Conservation (phyloP, 2,888 invertebrate species). For the Periphyllus acericola region DNA sequence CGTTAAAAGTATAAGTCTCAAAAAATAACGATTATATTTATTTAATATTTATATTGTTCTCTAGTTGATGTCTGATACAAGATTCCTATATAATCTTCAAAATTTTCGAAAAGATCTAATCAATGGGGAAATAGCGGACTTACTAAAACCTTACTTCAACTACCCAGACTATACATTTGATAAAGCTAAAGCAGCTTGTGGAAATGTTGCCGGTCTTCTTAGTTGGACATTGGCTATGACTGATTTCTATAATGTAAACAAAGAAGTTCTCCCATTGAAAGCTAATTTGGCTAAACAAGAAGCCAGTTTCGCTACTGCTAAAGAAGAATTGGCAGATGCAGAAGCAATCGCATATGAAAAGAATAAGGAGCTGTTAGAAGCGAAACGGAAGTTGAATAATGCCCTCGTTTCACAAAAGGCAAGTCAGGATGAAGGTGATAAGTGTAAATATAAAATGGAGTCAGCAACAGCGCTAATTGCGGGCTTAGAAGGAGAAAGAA, state of each 20-base stretch:
- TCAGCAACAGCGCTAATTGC: slow-evolving; percentile 95
- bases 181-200: slow-evolving; percentile 93
- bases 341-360: slow-evolving; percentile 90
- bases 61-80: slow-evolving; percentile 94
- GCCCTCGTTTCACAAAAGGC: slow-evolving; percentile 93
- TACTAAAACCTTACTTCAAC: slow-evolving; percentile 88
- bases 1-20: slow-evolving; percentile 76
- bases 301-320: slow-evolving; percentile 86
- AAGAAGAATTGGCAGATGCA: slow-evolving; percentile 87
- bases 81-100: slow-evolving; percentile 90
- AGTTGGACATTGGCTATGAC: slow-evolving; percentile 98
- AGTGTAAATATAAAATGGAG: slow-evolving; percentile 93
- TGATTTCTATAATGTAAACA: slow-evolving; percentile 95
- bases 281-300: slow-evolving; percentile 91
- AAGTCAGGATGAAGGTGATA: slow-evolving; percentile 90
- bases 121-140: slow-evolving; percentile 95
- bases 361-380: slow-evolving; percentile 86
- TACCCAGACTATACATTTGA: slow-evolving; percentile 98
- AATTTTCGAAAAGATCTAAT: slow-evolving; percentile 97
- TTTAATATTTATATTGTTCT: not conserved
- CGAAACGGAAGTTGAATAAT: slow-evolving; percentile 91
- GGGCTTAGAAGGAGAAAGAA: slow-evolving; percentile 91
- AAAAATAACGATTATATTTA: no score
- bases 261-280: slow-evolving; percentile 93
- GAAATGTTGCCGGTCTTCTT: slow-evolving; percentile 92